Evolutionary conservation across 2,888 invertebrate species (phyloP).

Genomic region (Erebia epiphron): DNA sequence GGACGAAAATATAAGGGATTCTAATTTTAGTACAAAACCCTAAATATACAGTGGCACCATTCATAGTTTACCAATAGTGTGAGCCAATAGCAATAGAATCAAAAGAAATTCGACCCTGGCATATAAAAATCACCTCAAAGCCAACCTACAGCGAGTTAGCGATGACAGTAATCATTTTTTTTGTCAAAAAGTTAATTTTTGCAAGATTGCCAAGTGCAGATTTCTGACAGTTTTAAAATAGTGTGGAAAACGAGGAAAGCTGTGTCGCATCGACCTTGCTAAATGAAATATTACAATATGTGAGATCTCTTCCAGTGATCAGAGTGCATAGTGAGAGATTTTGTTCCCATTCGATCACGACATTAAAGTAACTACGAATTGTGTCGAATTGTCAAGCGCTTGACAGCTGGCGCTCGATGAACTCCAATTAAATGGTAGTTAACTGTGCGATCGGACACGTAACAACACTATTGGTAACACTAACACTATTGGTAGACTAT

Average conservation of each 20-base stretch:
- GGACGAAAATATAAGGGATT: too few species aligned
- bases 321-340: too few species aligned
- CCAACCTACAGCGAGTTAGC: conserved; percentile 2
- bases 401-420: too few species aligned
- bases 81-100: background rate
- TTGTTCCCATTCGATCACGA: too few species aligned
- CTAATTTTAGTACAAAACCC: too few species aligned
- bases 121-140: background rate
- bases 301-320: background rate
- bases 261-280: background rate
- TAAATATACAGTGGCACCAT: background rate
- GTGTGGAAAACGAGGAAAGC: conserved; percentile 2
- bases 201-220: conserved; percentile 26
- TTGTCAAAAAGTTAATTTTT: conserved; percentile 20
- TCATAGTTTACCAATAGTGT: background rate
- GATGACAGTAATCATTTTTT: conserved; percentile 19
- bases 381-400: too few species aligned
- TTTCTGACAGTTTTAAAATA: conserved; percentile 10
- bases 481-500: background rate
- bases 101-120: conserved; percentile 13
- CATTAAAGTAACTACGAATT: too few species aligned
- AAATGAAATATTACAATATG: conserved; percentile 5
- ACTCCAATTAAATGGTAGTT: too few species aligned
- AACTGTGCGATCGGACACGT: too few species aligned
- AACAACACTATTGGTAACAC: background rate